phyloP scores from a whole-genome alignment of 2,888 invertebrate species.

The Thysanoteuthis rhombus region DNA sequence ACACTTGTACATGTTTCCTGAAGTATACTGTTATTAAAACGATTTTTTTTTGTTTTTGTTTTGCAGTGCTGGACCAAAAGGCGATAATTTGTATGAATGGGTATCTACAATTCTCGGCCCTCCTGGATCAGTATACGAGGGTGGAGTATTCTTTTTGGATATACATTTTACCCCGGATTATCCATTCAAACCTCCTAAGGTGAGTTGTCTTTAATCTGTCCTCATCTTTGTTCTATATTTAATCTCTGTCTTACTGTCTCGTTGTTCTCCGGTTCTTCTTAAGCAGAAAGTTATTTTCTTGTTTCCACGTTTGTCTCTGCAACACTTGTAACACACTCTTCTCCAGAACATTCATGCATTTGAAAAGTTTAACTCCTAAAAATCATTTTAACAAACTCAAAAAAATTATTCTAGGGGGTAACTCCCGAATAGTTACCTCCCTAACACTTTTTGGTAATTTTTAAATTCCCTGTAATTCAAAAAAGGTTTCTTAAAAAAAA shows the following conservation, averaged over 20 bases:
- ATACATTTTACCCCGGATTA: constrained; percentile 97
- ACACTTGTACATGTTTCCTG: neutral
- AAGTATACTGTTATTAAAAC: neutral
- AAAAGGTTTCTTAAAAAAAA: no score
- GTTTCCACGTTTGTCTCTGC: no score
- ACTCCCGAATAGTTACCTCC: no score
- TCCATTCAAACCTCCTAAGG: constrained; percentile 98
- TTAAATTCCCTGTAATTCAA: no score
- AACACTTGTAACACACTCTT: no score
- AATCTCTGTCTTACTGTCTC: neutral
- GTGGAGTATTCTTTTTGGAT: constrained; percentile 97
- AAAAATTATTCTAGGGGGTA: no score
- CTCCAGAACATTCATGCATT: no score
- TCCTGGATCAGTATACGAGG: constrained; percentile 96
- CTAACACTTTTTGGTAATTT: no score
- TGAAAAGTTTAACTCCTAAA: no score
- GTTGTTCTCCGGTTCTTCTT: neutral
- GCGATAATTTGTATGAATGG: constrained; percentile 89
- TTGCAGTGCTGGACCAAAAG: constrained; percentile 97
- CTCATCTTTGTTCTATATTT: neutral
- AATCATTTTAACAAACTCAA: no score
- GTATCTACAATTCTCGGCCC: constrained; percentile 84
- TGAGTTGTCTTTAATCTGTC: constrained; percentile 65
- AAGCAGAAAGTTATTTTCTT: no score
- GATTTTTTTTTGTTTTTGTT: no score